Percentiles rank a stretch among this genome's conserved stretches.
Evolutionary conservation across 2,113 vertebrate species (phyloP).

Genomic region (Papio anubis): DNA sequence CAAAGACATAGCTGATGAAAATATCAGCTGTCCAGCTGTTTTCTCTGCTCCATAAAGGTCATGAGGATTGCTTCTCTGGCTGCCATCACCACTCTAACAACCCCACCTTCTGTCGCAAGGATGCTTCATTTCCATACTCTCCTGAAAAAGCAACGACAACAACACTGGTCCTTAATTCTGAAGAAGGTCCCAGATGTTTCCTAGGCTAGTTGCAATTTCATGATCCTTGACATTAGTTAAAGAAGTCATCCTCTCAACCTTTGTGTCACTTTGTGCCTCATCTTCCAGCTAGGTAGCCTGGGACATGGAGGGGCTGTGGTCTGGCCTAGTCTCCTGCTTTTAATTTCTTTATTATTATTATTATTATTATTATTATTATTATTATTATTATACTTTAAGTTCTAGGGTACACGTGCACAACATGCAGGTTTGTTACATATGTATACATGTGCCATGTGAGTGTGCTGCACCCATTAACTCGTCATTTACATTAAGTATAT

Average conservation of each 20-base stretch:
- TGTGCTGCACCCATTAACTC: too few relatives aligned
- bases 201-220: conserved; percentile 13
- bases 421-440: too few relatives aligned
- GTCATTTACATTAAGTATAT: too few relatives aligned
- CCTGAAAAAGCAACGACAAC: conserved; percentile 29
- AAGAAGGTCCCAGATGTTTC: conserved; percentile 41
- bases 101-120: conserved; percentile 35
- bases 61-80: conserved; percentile 36
- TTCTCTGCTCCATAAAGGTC: conserved; percentile 56
- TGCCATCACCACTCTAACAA: conserved; percentile 1
- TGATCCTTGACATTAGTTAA: conserved; percentile 40
- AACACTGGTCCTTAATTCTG: not conserved
- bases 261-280: not conserved
- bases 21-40: conserved; percentile 65
- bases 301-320: not conserved
- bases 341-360: not conserved
- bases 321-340: not conserved
- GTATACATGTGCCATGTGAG: too few relatives aligned
- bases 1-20: conserved; percentile 66
- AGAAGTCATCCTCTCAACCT: conserved; percentile 40
- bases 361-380: too few relatives aligned
- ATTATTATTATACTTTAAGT: too few relatives aligned
- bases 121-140: conserved; percentile 31
- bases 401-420: too few relatives aligned
- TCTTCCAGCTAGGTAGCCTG: not conserved